Base-by-base conservation (phyloP, 2,113 vertebrate genomes). In the Cottus gobio region DNA sequence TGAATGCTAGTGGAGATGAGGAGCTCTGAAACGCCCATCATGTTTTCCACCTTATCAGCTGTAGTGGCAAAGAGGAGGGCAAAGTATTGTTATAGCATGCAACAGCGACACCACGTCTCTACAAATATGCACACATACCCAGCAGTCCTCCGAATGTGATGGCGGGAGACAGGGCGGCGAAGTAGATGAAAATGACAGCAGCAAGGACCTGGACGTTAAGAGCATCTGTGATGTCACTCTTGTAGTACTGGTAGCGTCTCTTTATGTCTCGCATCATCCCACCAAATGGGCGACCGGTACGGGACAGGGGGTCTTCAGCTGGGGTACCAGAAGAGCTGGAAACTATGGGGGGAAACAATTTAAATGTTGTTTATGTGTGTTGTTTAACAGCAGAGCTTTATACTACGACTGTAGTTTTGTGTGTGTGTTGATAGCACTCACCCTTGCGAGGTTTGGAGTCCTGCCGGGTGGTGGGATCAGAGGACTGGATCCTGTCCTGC, bases 121-220 rank as follows among this genome's bases (percentile, higher is more conserved):
- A 58, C 2, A 39, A 13, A 73, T 7, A 58, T 15, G 44, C n/a
- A 75, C 75, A 83, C 42, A 5, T 56, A 99, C 98, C 93, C 80
- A 99, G 93, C 66, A 99, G 93, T 68, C 97, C 97, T 1, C 98
- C 98, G 0, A 99, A 99, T 70, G 98, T 99, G 93, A 99, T 90
- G 26, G 97, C 96, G 0, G 98, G 98, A 1, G 98, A 97, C 82
- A 99, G 91, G 4, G 98, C 97, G 0, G 97, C 98, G 1, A 99
- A 99, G 92, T 99, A 99, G 93, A 99, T 99, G 91, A 99, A 99
- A 90, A 99, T 98, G 88, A 98, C 90, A 0, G 97, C 96, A 0
- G 98, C 97, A 72, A 99, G 88, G 71, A 96, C 97, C 90, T 99
- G 98, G 1, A 94, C 75, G 22, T 92, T 97, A 1, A 97, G 82